phyloP scores from a whole-genome alignment of 35 echinoderm and acorn worm species.

The Eucidaris tribuloides region DNA sequence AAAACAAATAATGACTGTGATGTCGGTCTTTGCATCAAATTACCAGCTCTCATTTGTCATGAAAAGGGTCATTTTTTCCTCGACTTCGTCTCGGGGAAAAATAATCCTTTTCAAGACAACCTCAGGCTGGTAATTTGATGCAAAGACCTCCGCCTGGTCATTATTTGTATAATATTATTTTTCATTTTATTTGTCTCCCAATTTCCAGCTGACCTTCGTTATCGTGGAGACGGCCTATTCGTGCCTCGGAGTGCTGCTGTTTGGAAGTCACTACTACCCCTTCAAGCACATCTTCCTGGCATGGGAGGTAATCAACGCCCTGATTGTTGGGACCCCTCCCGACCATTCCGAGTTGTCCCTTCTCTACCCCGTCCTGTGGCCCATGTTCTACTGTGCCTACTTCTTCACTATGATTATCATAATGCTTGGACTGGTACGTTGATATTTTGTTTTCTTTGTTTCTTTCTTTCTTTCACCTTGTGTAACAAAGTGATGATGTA shows the following conservation, averaged over 20 bases:
- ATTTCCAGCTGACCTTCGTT: conserved; percentile 49
- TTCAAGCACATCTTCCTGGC: conserved; percentile 69
- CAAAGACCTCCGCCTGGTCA: too few species aligned
- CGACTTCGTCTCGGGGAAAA: too few species aligned
- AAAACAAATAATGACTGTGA: too few species aligned
- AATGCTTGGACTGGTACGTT: conserved; percentile 76
- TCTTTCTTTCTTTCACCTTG: too few species aligned
- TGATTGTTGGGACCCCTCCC: conserved; percentile 44
- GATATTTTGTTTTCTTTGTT: not conserved
- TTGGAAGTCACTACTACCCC: conserved; percentile 70
- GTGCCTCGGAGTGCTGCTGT: conserved; percentile 54
- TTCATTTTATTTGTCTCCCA: too few species aligned
- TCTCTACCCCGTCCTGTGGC: conserved; percentile 66
- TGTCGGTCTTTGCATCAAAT: too few species aligned
- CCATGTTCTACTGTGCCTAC: conserved; percentile 66
- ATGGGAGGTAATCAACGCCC: conserved; percentile 32
- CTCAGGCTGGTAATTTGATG: too few species aligned
- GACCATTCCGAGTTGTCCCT: conserved; percentile 19
- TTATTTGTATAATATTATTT: too few species aligned
- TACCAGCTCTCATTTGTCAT: too few species aligned
- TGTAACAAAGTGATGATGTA: too few species aligned
- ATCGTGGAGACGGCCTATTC: conserved; percentile 63
- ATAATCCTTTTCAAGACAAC: too few species aligned
- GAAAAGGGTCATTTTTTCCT: too few species aligned
- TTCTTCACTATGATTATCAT: conserved; percentile 49